Evolutionary conservation across 2,888 invertebrate genomes (phyloP), one percentile per base, ranked within the genome.

Genomic region (Colostygia pectinataria): DNA sequence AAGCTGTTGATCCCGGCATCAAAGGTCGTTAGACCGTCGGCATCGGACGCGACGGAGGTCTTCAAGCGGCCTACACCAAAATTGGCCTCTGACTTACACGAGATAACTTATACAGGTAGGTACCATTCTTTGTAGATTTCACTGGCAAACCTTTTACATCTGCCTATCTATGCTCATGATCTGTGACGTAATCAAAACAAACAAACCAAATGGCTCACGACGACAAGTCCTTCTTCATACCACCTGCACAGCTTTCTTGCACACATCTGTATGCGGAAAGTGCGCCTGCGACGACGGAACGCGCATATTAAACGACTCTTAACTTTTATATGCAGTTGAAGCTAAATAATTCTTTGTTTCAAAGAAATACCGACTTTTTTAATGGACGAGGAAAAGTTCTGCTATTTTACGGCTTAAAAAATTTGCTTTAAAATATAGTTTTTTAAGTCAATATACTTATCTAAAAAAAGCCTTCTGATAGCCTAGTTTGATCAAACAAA

Each of bases 241-340:
- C 66, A 65, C 62, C 63, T 62, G 65, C 34, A 53, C 53, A 56
- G 66, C 76, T 74, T 72, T 73, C 73, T 59, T 73, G 55, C 14
- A 15, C 20, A 57, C 56, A 61, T 67, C 44, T 47, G 45, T 59
- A 64, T 58, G 53, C 62, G 53, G 45, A 54, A 39, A 42, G 51
- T 36, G 29, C 43, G 42, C 40, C 8, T 4, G 29, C 31, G 38
- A 61, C 56, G 51, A 61, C 56, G 51, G 5, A 27, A 23, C 51
- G 40, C 20, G 58, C 58, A 58, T 61, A 55, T 44, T 13, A 39
- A 53, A 25, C 15, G 29, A 25, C 2, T 8, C 24, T 25, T 7
- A 9, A 31, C 14, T 36, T 44, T 33, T 37, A 28, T 53, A 48
- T 44, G 36, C 48, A 12, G 29, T 27, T 25, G 43, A 14, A 3